These are phyloP conservation scores for Ectemnius continuus DNA, from an alignment of 2,888 invertebrate genomes.

Conservation along the genomic window DNA sequence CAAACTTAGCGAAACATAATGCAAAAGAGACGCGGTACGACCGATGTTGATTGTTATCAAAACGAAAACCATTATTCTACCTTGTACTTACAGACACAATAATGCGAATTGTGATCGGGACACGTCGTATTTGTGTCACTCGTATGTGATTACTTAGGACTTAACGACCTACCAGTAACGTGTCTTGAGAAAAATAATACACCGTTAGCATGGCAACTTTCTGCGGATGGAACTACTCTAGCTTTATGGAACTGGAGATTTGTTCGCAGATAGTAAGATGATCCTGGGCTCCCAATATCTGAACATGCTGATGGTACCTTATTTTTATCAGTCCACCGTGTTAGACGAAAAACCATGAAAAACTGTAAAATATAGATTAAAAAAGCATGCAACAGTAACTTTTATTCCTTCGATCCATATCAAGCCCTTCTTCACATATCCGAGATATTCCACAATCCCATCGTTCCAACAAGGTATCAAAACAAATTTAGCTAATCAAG, in stretches of 20 bases:
- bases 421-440: not conserved
- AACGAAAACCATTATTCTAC: constrained; percentile 38
- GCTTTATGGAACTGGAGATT: too few relatives aligned
- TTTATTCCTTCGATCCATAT: constrained; percentile 47
- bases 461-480: not conserved
- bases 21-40: constrained; percentile 9
- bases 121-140: constrained; percentile 48
- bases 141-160: constrained; percentile 49
- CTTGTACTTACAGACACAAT: constrained; percentile 49
- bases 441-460: not conserved
- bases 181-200: constrained; percentile 41
- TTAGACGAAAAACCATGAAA: constrained; percentile 42
- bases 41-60: constrained; percentile 26
- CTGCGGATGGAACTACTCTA: constrained; percentile 4
- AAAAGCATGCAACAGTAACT: constrained; percentile 35
- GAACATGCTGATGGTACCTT: constrained; percentile 46
- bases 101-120: constrained; percentile 54
- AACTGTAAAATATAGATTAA: constrained; percentile 57
- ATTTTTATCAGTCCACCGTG: constrained; percentile 58
- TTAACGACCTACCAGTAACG: constrained; percentile 44
- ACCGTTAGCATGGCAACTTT: constrained; percentile 32
- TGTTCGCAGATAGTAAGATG: too few relatives aligned
- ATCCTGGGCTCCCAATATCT: constrained; percentile 13
- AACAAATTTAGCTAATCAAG: not conserved
- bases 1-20: not conserved